Evolutionary conservation across 2,888 invertebrate species (phyloP).

Genomic region (Oscheius onirici): DNA sequence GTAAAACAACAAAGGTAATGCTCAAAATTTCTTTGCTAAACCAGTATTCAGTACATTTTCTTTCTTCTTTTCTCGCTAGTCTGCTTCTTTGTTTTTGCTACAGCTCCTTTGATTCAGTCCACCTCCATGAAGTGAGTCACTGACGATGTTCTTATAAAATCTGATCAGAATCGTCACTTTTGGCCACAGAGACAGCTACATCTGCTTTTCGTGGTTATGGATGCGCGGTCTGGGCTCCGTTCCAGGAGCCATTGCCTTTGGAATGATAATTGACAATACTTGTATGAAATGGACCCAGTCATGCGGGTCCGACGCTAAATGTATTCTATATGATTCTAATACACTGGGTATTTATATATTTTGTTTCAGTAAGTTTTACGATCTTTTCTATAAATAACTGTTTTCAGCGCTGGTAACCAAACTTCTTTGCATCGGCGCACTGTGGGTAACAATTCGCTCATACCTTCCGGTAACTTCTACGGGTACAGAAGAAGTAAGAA

Average conservation of each 20-base stretch:
- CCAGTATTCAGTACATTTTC: constrained; percentile 38
- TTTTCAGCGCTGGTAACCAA: constrained; percentile 42
- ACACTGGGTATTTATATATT: constrained; percentile 47
- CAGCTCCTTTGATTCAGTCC: constrained; percentile 52
- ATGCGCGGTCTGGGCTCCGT: constrained; percentile 55
- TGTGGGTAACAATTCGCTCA: constrained; percentile 33
- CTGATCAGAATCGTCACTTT: constrained; percentile 48
- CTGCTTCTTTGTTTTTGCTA: constrained; percentile 49
- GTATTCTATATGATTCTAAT: constrained; percentile 49
- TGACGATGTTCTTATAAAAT: background rate
- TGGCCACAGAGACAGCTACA: constrained; percentile 53
- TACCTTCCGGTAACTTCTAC: constrained; percentile 23
- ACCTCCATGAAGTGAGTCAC: constrained; percentile 41
- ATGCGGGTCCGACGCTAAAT: constrained; percentile 49
- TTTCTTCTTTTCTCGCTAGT: constrained; percentile 47
- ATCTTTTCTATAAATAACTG: background rate
- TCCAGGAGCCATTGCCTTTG: constrained; percentile 54
- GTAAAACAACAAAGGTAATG: constrained; percentile 25
- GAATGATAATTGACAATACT: constrained; percentile 50
- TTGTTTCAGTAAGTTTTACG: constrained; percentile 44
- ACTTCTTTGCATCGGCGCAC: constrained; percentile 33
- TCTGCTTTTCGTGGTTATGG: constrained; percentile 58
- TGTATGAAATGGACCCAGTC: constrained; percentile 49
- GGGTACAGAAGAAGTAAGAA: constrained; percentile 12
- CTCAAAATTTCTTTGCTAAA: background rate